Evolutionary conservation across 1,140 invertebrate species (phyloP).

Genomic region (Heliothis subflexa): DNA sequence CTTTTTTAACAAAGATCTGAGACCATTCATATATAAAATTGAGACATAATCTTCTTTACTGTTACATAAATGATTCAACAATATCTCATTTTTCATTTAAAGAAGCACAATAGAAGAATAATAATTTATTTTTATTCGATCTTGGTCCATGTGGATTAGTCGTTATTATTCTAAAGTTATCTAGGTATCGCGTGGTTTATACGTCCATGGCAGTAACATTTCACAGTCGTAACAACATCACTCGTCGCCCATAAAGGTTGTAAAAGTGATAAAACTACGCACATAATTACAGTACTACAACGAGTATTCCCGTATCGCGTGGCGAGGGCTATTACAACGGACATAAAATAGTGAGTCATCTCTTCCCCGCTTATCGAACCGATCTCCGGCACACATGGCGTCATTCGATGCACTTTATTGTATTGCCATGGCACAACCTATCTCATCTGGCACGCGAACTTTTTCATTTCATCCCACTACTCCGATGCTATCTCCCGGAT

Average conservation of each 20-base stretch:
- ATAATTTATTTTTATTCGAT: no score
- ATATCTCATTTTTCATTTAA: no score
- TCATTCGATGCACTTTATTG: slow-evolving; percentile 50
- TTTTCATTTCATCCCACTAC: slow-evolving; percentile 44
- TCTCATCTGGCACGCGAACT: slow-evolving; percentile 38
- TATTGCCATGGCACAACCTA: slow-evolving; percentile 49
- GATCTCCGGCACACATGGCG: slow-evolving; percentile 52
- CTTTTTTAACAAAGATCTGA: no score
- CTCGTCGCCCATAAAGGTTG: slow-evolving; percentile 9
- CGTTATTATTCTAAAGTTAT: no score
- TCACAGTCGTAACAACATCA: slow-evolving; percentile 1
- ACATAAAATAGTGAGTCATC: slow-evolving; percentile 55
- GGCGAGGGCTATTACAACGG: slow-evolving; percentile 46
- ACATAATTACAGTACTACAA: slow-evolving; percentile 28
- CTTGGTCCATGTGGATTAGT: no score
- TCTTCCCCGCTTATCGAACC: slow-evolving; percentile 47
- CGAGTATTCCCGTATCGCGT: slow-evolving; percentile 50
- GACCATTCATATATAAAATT: no score
- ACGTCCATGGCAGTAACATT: background rate
- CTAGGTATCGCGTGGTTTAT: no score
- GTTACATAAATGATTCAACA: no score
- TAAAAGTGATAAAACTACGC: slow-evolving; percentile 35
- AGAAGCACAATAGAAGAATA: no score
- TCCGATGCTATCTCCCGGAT: slow-evolving; percentile 41
- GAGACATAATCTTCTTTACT: no score